phyloP scores from a whole-genome alignment of 2,888 invertebrate genomes.

The Trilocha varians region DNA sequence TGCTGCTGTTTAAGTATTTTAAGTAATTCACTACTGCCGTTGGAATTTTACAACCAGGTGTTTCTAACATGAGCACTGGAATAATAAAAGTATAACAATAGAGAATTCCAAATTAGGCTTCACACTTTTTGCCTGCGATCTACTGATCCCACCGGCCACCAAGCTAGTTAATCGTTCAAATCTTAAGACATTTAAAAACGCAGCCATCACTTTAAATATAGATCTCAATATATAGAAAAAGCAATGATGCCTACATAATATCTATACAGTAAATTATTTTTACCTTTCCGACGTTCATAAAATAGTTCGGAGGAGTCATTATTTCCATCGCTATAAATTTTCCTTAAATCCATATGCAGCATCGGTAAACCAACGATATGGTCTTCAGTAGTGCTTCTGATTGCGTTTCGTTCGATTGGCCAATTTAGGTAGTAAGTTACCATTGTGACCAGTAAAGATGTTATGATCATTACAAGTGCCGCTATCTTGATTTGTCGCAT shows the following conservation, averaged over 20 bases:
- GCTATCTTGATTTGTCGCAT: constrained; percentile 35
- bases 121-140: no score
- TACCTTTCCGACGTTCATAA: constrained; percentile 5
- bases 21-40: constrained; percentile 29
- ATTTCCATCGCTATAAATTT: constrained; percentile 15
- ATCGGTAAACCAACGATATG: constrained; percentile 24
- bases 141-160: no score
- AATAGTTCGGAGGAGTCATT: constrained; percentile 3
- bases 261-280: background rate
- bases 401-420: background rate
- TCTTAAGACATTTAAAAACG: no score
- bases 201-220: no score
- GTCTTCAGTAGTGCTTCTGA: constrained; percentile 5
- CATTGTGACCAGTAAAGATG: constrained; percentile 27
- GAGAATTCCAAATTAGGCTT: no score
- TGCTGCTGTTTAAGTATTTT: constrained; percentile 15
- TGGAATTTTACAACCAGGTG: constrained; percentile 52
- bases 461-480: constrained; percentile 14
- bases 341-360: constrained; percentile 31
- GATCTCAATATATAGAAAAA: no score
- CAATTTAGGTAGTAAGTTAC: constrained; percentile 23
- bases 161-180: no score
- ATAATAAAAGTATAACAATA: no score
- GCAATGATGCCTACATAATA: no score
- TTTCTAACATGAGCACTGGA: constrained; percentile 38